Conservation (phyloP, 2,113 vertebrate genomes). For the Platycercus adscitus region DNA sequence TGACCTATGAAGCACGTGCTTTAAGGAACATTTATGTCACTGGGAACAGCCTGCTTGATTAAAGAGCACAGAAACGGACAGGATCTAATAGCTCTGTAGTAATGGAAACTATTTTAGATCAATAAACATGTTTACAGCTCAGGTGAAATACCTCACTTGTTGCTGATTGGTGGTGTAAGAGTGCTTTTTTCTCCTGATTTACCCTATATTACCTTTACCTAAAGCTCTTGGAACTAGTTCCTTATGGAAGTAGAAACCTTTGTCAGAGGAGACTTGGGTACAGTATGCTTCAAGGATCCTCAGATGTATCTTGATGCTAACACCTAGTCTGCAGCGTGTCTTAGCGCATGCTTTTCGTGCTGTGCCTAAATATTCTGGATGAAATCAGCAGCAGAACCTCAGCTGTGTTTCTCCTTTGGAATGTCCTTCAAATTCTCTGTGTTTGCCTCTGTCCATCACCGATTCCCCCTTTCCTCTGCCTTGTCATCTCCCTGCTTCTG, state of each 20-base stretch:
- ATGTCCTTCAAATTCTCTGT: background rate
- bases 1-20: background rate
- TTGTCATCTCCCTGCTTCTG: background rate
- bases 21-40: background rate
- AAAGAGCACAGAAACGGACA: background rate
- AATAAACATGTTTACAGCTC: background rate
- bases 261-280: too few species aligned
- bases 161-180: background rate
- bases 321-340: background rate
- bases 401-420: background rate
- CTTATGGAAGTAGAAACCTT: background rate
- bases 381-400: background rate
- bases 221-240: background rate
- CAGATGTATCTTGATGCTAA: background rate
- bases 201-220: background rate
- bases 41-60: background rate
- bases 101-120: background rate
- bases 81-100: background rate
- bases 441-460: background rate
- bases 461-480: background rate
- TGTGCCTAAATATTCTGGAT: background rate
- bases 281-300: background rate
- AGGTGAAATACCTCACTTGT: background rate
- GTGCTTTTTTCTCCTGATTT: background rate
- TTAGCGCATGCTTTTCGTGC: accelerated